These are phyloP conservation scores for Lepus timidus DNA, from an alignment of 2,113 vertebrate species.

Conservation along the genomic window DNA sequence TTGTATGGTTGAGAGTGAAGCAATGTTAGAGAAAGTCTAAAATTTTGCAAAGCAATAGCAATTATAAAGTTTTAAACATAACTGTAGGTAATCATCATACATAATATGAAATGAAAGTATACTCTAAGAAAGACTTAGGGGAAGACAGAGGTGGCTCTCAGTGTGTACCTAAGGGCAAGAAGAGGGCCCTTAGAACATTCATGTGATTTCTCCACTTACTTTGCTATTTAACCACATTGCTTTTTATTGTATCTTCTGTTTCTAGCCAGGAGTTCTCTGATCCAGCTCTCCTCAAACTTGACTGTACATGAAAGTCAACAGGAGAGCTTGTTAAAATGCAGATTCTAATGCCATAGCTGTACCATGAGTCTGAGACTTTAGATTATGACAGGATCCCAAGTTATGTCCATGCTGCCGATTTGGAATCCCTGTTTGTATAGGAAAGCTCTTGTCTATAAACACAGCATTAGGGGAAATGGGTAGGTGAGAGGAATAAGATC, in stretches of 20 bases:
- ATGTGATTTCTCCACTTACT: constrained; percentile 38
- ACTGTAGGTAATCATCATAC: not conserved
- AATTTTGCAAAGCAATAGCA: constrained; percentile 67
- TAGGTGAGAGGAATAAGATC: constrained; percentile 43
- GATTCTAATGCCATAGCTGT: not conserved
- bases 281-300: constrained; percentile 11
- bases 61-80: constrained; percentile 52
- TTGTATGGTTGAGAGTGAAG: constrained; percentile 55
- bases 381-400: not conserved
- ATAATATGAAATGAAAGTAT: constrained; percentile 37
- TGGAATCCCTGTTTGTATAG: not conserved
- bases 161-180: not conserved
- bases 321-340: constrained; percentile 21
- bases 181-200: not conserved
- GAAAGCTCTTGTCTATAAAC: not conserved
- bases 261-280: constrained; percentile 1
- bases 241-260: constrained; percentile 34
- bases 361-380: not conserved
- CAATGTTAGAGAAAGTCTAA: constrained; percentile 73
- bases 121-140: not conserved
- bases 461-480: not conserved
- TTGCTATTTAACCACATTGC: not conserved
- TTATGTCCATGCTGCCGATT: not conserved
- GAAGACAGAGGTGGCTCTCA: not conserved
- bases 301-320: not conserved